Evolutionary conservation across 2,113 vertebrate genomes (phyloP).

Genomic region (Poeciliopsis retropinna): DNA sequence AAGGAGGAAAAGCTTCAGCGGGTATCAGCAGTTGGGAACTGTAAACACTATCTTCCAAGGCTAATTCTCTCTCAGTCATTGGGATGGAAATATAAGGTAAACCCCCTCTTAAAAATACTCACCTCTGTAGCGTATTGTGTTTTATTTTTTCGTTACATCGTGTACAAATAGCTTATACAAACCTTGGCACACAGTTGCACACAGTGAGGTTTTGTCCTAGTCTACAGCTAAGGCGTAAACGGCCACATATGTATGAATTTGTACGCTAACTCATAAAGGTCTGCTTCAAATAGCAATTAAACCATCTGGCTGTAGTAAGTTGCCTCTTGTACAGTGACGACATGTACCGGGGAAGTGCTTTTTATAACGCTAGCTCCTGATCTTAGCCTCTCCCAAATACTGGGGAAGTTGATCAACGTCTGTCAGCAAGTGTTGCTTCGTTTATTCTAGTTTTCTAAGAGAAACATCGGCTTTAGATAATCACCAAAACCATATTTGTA

Average conservation of each 20-base stretch:
- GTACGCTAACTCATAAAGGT: too few species aligned
- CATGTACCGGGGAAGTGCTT: neutral
- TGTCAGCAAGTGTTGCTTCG: neutral
- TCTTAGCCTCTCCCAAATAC: slow-evolving; percentile 7
- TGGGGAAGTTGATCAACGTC: slow-evolving; percentile 1
- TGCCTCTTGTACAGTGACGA: neutral
- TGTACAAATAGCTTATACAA: neutral
- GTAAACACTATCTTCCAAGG: slow-evolving; percentile 58
- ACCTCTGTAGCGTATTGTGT: neutral
- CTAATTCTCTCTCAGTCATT: slow-evolving; percentile 10
- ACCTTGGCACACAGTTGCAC: slow-evolving; percentile 23
- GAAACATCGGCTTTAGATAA: too few species aligned
- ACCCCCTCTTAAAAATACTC: rapidly evolving
- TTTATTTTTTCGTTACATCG: neutral
- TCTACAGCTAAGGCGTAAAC: slow-evolving; percentile 1
- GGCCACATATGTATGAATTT: neutral
- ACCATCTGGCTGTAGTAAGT: neutral
- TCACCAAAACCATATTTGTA: too few species aligned
- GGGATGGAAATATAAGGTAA: slow-evolving; percentile 72
- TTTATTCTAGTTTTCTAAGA: neutral
- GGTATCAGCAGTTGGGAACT: slow-evolving; percentile 29
- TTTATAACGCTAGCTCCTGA: slow-evolving; percentile 4
- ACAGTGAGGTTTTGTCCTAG: neutral
- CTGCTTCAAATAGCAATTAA: neutral
- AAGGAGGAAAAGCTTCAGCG: slow-evolving; percentile 34